Evolutionary conservation across 2,113 vertebrate genomes (phyloP).

Genomic region (Sebastes schlegelii): DNA sequence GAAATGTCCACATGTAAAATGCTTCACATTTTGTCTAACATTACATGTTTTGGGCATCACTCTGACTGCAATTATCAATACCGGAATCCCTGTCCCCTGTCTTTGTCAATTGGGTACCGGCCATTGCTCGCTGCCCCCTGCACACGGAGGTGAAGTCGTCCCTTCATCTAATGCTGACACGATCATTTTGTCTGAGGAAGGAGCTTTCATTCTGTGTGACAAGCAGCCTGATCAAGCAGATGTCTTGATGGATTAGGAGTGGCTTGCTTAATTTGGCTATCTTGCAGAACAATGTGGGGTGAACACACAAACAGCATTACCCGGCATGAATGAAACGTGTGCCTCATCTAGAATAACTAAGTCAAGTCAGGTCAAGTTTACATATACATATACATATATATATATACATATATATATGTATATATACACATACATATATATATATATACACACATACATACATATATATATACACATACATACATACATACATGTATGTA

Average conservation of each 20-base stretch:
- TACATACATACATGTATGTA: background rate
- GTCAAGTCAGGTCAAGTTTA: slow-evolving; percentile 6
- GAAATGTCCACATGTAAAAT: background rate
- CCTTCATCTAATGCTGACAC: slow-evolving; percentile 52
- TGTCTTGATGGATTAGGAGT: slow-evolving; percentile 63
- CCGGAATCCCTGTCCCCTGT: background rate
- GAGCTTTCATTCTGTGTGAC: slow-evolving; percentile 58
- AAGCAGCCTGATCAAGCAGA: slow-evolving; percentile 59
- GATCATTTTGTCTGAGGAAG: slow-evolving; percentile 50
- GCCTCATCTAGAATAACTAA: slow-evolving; percentile 13
- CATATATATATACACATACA: too few relatives aligned
- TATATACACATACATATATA: too few relatives aligned
- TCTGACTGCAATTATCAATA: background rate
- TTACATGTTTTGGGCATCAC: background rate
- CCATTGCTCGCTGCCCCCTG: slow-evolving; percentile 13
- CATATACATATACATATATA: too few relatives aligned
- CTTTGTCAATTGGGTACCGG: background rate
- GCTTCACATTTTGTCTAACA: background rate
- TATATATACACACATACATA: background rate
- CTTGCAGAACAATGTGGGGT: slow-evolving; percentile 28
- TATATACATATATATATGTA: background rate
- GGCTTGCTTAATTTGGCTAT: slow-evolving; percentile 45
- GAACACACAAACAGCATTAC: slow-evolving; percentile 29
- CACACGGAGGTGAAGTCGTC: slow-evolving; percentile 17
- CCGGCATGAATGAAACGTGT: background rate